Evolutionary conservation across 2,113 vertebrate genomes (phyloP).

Genomic region (Amphilophus citrinellus): DNA sequence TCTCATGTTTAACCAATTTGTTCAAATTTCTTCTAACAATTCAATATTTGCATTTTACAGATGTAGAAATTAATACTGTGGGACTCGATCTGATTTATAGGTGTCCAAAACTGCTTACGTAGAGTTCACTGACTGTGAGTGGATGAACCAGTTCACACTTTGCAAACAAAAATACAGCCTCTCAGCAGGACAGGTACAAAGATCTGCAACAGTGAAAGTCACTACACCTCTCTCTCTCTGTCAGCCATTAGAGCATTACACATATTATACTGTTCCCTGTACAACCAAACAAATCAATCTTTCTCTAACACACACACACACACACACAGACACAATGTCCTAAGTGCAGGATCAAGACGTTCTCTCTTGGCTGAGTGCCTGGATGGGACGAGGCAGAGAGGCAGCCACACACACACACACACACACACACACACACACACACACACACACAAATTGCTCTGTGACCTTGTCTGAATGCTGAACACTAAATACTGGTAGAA

Average conservation of each 20-base stretch:
- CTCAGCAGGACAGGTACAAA: neutral
- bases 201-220: conserved; percentile 37
- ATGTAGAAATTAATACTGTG: neutral
- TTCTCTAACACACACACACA: conserved; percentile 26
- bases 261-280: conserved; percentile 48
- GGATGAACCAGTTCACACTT: neutral
- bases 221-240: conserved; percentile 30
- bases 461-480: conserved; percentile 69
- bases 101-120: neutral
- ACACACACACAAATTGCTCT: conserved; percentile 54
- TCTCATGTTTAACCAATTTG: no score
- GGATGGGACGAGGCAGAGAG: conserved; percentile 34
- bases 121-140: neutral
- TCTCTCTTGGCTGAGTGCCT: conserved; percentile 65
- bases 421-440: conserved; percentile 11
- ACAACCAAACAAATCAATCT: conserved; percentile 37
- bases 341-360: conserved; percentile 58
- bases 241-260: conserved; percentile 48
- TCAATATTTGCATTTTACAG: neutral
- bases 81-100: neutral
- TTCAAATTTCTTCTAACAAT: neutral
- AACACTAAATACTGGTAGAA: conserved; percentile 54
- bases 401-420: conserved; percentile 5
- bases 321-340: conserved; percentile 41
- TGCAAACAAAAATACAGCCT: neutral